Percentiles rank a stretch among this genome's conserved stretches.
Evolutionary conservation across 2,888 invertebrate genomes (phyloP).

Genomic region (Acleris holmiana): DNA sequence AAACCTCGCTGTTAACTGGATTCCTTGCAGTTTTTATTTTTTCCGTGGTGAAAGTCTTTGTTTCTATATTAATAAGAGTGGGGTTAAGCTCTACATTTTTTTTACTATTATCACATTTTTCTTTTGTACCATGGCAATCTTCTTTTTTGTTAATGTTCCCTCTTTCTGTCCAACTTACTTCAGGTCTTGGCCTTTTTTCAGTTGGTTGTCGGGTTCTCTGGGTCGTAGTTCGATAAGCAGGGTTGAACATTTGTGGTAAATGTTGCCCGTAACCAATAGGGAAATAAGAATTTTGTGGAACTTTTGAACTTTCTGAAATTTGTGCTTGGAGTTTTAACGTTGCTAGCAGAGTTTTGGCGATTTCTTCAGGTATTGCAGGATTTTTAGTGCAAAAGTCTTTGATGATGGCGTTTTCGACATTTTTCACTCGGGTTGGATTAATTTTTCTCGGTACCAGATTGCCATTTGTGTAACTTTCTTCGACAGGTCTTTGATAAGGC

Average conservation of each 20-base stretch:
- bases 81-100: slow-evolving; percentile 14
- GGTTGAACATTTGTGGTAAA: slow-evolving; percentile 35
- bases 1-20: slow-evolving; percentile 8
- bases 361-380: slow-evolving; percentile 46
- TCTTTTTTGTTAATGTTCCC: slow-evolving; percentile 31
- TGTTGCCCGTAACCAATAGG: slow-evolving; percentile 46
- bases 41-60: slow-evolving; percentile 39
- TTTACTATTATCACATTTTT: slow-evolving; percentile 23
- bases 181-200: slow-evolving; percentile 10
- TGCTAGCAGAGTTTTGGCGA: slow-evolving; percentile 42
- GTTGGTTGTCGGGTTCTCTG: slow-evolving; percentile 1
- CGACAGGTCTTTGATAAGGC: neutral
- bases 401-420: slow-evolving; percentile 42
- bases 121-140: slow-evolving; percentile 33
- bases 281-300: slow-evolving; percentile 39
- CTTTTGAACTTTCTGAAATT: slow-evolving; percentile 34
- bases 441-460: slow-evolving; percentile 21
- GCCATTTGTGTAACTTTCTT: neutral
- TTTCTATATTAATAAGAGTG: slow-evolving; percentile 16
- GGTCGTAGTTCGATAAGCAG: slow-evolving; percentile 29
- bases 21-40: slow-evolving; percentile 37
- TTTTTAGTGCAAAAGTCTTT: slow-evolving; percentile 44
- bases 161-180: neutral
- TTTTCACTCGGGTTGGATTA: slow-evolving; percentile 22
- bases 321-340: slow-evolving; percentile 42